Conservation (phyloP, 2,888 invertebrate genomes). For the Pammene fasciana region DNA sequence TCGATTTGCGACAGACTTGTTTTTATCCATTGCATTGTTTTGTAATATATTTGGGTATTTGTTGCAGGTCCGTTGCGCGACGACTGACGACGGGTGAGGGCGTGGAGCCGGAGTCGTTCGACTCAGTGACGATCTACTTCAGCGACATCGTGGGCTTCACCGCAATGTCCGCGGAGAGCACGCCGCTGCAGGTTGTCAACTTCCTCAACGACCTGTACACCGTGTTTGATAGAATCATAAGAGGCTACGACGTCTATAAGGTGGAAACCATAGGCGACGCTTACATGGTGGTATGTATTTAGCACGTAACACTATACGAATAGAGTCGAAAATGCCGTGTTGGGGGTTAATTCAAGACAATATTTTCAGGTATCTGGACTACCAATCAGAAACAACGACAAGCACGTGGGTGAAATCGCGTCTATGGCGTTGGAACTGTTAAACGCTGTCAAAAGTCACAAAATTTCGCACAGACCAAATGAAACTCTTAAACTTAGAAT, state of each 20-base stretch:
- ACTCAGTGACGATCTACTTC: slow-evolving; percentile 97
- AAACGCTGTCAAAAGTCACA: slow-evolving; percentile 92
- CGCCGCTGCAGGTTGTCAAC: slow-evolving; percentile 96
- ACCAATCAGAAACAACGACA: slow-evolving; percentile 92
- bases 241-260: slow-evolving; percentile 99
- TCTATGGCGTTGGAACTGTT: slow-evolving; percentile 95
- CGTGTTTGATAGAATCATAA: slow-evolving; percentile 97
- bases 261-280: slow-evolving; percentile 97
- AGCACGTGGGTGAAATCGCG: slow-evolving; percentile 96
- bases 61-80: slow-evolving; percentile 91
- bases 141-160: slow-evolving; percentile 99
- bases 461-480: slow-evolving; percentile 94
- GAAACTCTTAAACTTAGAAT: slow-evolving; percentile 95
- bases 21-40: not conserved
- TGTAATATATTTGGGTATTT: slow-evolving; percentile 46
- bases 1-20: slow-evolving; percentile 7
- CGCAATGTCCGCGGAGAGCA: slow-evolving; percentile 96
- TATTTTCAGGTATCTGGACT: slow-evolving; percentile 90
- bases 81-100: slow-evolving; percentile 94
- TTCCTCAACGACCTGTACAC: slow-evolving; percentile 99
- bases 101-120: slow-evolving; percentile 96
- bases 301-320: not conserved
- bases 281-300: slow-evolving; percentile 84
- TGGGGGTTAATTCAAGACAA: not conserved
- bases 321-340: not conserved